Conservation (phyloP, 2,797 vertebrate genomes). For the Dicrostonyx torquatus region DNA sequence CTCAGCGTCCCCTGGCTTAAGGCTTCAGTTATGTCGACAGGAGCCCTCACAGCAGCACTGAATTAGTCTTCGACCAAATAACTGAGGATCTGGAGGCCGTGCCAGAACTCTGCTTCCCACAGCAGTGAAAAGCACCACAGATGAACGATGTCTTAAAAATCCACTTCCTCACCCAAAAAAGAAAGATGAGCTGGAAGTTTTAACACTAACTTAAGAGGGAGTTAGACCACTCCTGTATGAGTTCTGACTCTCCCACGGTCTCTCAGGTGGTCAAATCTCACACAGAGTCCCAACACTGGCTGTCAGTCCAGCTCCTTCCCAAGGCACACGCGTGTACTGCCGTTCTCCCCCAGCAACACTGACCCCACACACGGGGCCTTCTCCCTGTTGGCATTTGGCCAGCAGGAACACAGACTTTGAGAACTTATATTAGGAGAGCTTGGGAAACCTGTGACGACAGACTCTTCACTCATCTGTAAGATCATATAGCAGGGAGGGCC, state of each 20-base stretch:
- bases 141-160: neutral
- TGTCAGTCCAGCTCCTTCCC: neutral
- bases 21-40: neutral
- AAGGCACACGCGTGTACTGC: too few species aligned
- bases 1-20: neutral
- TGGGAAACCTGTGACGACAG: neutral
- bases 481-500: neutral
- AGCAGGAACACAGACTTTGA: neutral
- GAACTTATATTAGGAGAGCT: neutral
- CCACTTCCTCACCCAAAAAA: neutral
- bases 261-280: neutral
- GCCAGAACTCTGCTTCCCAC: neutral
- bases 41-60: neutral
- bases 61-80: neutral
- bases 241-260: neutral
- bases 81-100: neutral
- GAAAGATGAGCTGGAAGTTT: neutral
- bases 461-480: neutral
- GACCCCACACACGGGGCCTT: fast-evolving
- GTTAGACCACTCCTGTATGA: neutral
- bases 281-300: neutral
- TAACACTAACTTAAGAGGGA: neutral
- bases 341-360: neutral
- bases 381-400: neutral
- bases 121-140: neutral